phyloP scores from a whole-genome alignment of 2,113 vertebrate genomes.

The Gallinago media region DNA sequence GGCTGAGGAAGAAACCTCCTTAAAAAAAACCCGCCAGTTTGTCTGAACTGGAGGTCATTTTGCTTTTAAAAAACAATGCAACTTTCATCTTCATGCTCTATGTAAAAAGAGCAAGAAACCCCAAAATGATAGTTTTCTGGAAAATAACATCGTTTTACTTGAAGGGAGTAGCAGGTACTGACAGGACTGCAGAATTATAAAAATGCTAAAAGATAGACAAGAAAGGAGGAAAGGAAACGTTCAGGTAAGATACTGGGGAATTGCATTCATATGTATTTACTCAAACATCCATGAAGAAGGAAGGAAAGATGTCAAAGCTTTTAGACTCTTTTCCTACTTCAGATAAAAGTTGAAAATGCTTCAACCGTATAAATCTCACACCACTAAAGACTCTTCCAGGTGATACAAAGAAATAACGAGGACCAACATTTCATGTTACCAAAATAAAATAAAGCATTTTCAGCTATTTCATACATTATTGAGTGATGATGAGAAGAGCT shows the following conservation, averaged over 20 bases:
- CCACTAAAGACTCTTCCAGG: not conserved
- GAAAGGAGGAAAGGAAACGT: not conserved
- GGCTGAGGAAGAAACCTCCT: not conserved
- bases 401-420: not conserved
- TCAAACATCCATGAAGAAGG: not conserved
- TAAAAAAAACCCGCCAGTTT: not conserved
- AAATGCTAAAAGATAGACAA: not conserved
- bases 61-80: not conserved
- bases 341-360: not conserved
- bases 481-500: not conserved
- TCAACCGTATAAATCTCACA: not conserved
- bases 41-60: not conserved
- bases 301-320: not conserved
- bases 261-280: not conserved
- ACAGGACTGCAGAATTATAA: not conserved
- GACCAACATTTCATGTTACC: fast-evolving
- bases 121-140: not conserved
- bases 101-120: not conserved
- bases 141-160: not conserved
- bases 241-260: not conserved
- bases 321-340: not conserved
- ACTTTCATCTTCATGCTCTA: not conserved
- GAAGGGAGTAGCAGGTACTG: not conserved
- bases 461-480: not conserved
- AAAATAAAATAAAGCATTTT: not conserved